Conservation (phyloP, 2,888 invertebrate genomes). For the Shargacucullia verbasci region DNA sequence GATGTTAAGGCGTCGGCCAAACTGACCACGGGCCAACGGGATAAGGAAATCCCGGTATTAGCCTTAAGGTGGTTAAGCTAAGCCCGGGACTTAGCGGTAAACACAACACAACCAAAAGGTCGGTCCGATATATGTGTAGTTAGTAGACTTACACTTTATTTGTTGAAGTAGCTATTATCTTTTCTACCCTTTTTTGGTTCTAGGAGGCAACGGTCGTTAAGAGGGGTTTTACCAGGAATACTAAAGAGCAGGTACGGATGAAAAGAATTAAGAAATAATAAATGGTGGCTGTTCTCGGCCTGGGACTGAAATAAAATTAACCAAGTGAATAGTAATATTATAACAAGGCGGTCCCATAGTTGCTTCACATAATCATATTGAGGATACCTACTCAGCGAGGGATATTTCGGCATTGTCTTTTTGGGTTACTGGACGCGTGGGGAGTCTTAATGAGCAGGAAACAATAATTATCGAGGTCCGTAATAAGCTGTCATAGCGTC, state of each 20-base stretch:
- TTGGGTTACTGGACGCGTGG: slow-evolving; percentile 34
- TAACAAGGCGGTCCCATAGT: slow-evolving; percentile 38
- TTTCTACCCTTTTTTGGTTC: slow-evolving; percentile 38
- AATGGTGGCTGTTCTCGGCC: slow-evolving; percentile 13
- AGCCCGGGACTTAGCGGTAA: slow-evolving; percentile 66
- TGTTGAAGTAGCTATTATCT: slow-evolving; percentile 54
- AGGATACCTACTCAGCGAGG: slow-evolving; percentile 30
- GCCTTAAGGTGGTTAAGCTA: slow-evolving; percentile 73
- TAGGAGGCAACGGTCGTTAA: slow-evolving; percentile 7
- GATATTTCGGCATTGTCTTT: slow-evolving; percentile 41
- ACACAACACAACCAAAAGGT: slow-evolving; percentile 68
- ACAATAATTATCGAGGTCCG: slow-evolving; percentile 37
- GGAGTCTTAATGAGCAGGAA: slow-evolving; percentile 34
- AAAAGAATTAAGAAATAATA: slow-evolving; percentile 19
- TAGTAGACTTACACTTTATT: slow-evolving; percentile 60
- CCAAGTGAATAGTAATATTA: slow-evolving; percentile 35
- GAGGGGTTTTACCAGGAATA: slow-evolving; percentile 4
- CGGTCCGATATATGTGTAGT: slow-evolving; percentile 47
- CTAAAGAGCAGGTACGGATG: slow-evolving; percentile 5
- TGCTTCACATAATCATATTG: slow-evolving; percentile 44
- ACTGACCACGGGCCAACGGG: slow-evolving; percentile 71
- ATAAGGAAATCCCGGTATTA: slow-evolving; percentile 80
- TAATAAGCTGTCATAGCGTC: slow-evolving; percentile 7
- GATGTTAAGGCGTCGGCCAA: slow-evolving; percentile 70
- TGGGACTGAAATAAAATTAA: slow-evolving; percentile 29